These are phyloP conservation scores for Myoxocephalus aenaeus DNA, from an alignment of 2,797 vertebrate genomes.

Conservation along the genomic window DNA sequence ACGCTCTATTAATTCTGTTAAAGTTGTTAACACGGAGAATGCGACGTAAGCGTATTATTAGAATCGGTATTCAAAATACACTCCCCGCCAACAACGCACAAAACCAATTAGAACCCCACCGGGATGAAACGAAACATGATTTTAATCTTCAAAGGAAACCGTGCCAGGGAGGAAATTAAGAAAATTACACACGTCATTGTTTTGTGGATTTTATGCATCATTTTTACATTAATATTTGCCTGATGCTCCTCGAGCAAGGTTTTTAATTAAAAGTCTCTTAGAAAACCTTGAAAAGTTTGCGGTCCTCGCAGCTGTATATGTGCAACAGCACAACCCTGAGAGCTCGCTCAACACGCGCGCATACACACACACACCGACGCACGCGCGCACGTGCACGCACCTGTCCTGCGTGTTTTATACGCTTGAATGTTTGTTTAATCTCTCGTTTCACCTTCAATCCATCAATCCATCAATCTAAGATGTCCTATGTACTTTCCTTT, in stretches of 20 bases:
- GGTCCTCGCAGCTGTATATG: constrained; percentile 53
- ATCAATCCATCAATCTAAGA: constrained; percentile 27
- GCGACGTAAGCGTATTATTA: constrained; percentile 82
- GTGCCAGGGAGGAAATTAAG: constrained; percentile 82
- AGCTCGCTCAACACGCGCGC: not conserved
- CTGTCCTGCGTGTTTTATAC: constrained; percentile 36
- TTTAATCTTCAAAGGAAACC: constrained; percentile 86
- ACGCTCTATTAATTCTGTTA: constrained; percentile 82
- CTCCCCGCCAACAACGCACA: constrained; percentile 71
- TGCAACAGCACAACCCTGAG: constrained; percentile 34
- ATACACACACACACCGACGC: not conserved
- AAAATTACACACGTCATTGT: constrained; percentile 84
- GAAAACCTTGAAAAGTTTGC: constrained; percentile 71
- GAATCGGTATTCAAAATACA: constrained; percentile 83
- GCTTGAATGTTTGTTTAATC: constrained; percentile 39
- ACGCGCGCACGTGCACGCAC: constrained; percentile 24
- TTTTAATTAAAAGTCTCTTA: constrained; percentile 81
- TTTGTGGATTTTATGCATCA: constrained; percentile 82
- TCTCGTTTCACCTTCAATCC: constrained; percentile 50
- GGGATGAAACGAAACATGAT: constrained; percentile 85
- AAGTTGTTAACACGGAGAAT: constrained; percentile 77
- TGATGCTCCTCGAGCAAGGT: constrained; percentile 75
- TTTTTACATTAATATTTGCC: constrained; percentile 81
- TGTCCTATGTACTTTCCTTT: not conserved
- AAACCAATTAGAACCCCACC: constrained; percentile 85